Conservation (phyloP, 2,888 invertebrate genomes). For the Trachelus troglodyta region DNA sequence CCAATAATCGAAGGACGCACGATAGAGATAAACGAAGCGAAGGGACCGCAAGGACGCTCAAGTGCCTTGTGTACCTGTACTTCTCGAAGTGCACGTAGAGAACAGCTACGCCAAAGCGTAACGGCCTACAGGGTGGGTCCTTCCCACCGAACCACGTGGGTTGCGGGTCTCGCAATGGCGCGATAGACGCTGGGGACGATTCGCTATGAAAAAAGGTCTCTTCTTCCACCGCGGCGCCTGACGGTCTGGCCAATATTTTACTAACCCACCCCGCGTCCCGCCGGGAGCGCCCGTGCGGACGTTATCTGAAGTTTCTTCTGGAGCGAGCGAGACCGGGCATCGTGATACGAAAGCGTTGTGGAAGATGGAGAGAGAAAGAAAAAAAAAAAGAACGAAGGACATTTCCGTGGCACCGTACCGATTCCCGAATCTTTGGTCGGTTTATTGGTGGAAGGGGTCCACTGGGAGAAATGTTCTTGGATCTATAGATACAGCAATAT, state of each 20-base stretch:
- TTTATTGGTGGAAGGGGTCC: neutral
- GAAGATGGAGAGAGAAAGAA: neutral
- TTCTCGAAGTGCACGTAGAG: neutral
- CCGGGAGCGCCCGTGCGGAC: neutral
- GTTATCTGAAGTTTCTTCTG: neutral
- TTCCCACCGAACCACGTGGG: neutral
- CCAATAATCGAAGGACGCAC: too few species aligned
- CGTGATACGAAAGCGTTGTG: neutral
- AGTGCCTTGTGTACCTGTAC: neutral
- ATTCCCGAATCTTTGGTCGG: neutral
- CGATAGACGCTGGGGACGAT: neutral
- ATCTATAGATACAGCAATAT: neutral
- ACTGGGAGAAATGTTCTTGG: neutral
- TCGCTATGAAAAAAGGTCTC: slow-evolving; percentile 31
- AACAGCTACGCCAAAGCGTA: neutral
- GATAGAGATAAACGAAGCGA: neutral
- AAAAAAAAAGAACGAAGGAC: neutral
- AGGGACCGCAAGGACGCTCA: neutral
- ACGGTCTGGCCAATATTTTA: slow-evolving; percentile 62
- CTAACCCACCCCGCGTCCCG: slow-evolving; percentile 39
- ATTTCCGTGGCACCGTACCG: neutral
- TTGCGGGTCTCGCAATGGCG: neutral
- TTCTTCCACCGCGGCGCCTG: slow-evolving; percentile 49
- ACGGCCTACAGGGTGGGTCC: neutral
- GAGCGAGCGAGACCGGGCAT: neutral